Conservation (phyloP, 2,113 vertebrate species). For the Planiliza haematocheilus region DNA sequence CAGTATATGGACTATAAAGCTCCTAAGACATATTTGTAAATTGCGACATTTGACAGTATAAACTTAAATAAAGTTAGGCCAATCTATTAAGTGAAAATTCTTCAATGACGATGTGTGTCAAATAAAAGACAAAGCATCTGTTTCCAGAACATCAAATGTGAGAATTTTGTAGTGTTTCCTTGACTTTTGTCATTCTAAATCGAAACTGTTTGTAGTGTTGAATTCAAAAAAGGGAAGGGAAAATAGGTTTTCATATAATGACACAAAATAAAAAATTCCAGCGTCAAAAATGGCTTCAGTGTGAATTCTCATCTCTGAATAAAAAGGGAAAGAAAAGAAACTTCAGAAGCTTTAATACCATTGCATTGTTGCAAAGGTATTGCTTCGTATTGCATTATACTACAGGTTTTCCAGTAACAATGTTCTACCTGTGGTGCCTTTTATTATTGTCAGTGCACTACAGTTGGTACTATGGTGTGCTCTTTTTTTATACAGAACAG, state of each 20-base stretch:
- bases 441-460: background rate
- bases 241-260: background rate
- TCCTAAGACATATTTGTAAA: background rate
- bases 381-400: conserved; percentile 9
- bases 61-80: background rate
- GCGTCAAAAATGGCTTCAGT: background rate
- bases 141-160: background rate
- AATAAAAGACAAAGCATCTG: background rate
- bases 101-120: background rate
- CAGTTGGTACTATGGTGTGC: background rate
- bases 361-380: conserved; percentile 20
- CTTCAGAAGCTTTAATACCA: conserved; percentile 21
- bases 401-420: conserved; percentile 4
- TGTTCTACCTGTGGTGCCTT: background rate
- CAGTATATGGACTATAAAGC: background rate
- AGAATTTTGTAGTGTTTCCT: background rate
- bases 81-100: background rate
- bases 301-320: conserved; percentile 7
- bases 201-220: background rate
- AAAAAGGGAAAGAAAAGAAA: background rate
- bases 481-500: background rate
- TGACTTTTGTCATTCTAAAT: background rate
- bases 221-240: background rate
- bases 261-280: background rate
- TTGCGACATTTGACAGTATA: background rate